A percentile compares a stretch with the other conserved stretches of the same genome.
phyloP scores from a whole-genome alignment of 2,113 vertebrate genomes.

The Verasper variegatus region DNA sequence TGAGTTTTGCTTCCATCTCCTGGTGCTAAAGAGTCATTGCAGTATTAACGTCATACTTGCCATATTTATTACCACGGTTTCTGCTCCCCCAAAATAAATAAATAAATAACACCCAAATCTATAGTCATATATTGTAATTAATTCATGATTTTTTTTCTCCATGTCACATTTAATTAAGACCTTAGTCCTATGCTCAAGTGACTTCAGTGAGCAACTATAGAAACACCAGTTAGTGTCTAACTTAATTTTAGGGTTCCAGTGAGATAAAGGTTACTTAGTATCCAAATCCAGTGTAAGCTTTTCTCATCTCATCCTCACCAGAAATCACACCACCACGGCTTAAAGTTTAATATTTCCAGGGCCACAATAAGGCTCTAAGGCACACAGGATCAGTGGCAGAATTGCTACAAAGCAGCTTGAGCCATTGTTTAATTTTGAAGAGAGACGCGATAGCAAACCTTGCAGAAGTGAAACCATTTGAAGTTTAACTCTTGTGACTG shows the following conservation, averaged over 20 bases:
- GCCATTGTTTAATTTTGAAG: slow-evolving; percentile 23
- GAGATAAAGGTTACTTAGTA: background rate
- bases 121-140: background rate
- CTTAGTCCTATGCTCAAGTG: background rate
- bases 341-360: slow-evolving; percentile 5
- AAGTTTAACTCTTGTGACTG: slow-evolving; percentile 11
- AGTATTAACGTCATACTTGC: background rate
- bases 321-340: background rate
- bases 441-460: slow-evolving; percentile 4
- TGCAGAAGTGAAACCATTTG: slow-evolving; percentile 17
- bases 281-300: background rate
- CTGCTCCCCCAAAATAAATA: slow-evolving; percentile 1
- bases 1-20: slow-evolving; percentile 69
- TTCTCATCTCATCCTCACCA: background rate
- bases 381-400: slow-evolving; percentile 5
- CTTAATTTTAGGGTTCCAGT: background rate
- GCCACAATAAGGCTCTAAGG: background rate
- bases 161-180: background rate
- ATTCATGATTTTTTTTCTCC: background rate
- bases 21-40: slow-evolving; percentile 46
- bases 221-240: slow-evolving; percentile 7
- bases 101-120: background rate
- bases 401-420: background rate
- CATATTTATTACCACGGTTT: background rate
- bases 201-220: slow-evolving; percentile 8